Base-by-base conservation (phyloP, 2,797 vertebrate genomes). In the Pygocentrus nattereri region DNA sequence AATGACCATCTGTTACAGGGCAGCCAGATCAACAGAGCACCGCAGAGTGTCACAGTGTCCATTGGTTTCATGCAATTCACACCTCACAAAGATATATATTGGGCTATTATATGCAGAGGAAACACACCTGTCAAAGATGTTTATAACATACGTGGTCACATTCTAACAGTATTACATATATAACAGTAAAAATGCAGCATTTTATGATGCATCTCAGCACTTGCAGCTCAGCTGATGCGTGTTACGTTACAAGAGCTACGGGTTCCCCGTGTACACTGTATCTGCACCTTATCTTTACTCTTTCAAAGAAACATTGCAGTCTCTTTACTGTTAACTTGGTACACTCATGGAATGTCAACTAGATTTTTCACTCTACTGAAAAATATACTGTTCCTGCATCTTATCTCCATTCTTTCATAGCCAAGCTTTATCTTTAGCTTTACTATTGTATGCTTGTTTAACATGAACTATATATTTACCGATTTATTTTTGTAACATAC, bases 1-100 rank as follows among this genome's bases (percentile, higher is more conserved):
- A 15, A 38, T 25, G 27, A 64, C 69, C 69, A 31, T 70, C 19
- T 70, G 34, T 70, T 72, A 44, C 27, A 70, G 23, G 47, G 56
- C 52, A 44, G 74, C 62, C 38, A 56, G 61, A 71, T 25, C 56
- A 59, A 11, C 38, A 78, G 27, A 6, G 80, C 64, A 49, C 16
- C 47, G 41, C 41, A 5, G 8, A 5, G 1, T 50, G 25, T 38
- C 5, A 25, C 16, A 74, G 41, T 10, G 1, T 67, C 47, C 27
- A 58, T 19, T 71, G 34, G 54, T 38, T 58, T 52, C 67, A 72
- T 23, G 7, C 18, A 41, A 21, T 56, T 38, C 54, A 72, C 49
- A 78, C 27, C 34, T 23, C 21, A 65, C 74, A 58, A 52, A 62
- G 44, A 38, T 67, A 56, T 34, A 34, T 31, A 70, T 52, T 61